Conservation (phyloP, 2,113 vertebrate genomes). For the Proteles cristata region DNA sequence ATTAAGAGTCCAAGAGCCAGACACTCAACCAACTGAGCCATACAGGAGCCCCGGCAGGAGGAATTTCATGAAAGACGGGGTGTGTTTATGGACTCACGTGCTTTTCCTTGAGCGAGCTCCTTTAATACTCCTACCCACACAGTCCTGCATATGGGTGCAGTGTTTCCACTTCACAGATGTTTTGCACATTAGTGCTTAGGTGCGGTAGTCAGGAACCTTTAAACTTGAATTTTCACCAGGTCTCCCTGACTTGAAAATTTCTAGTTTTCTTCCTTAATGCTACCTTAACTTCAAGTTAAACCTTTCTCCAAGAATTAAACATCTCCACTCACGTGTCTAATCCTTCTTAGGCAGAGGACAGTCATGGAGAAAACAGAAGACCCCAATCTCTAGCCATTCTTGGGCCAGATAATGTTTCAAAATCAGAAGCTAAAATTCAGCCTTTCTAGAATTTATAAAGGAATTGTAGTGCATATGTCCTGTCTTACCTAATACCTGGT, state of each 20-base stretch:
- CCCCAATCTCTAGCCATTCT: not conserved
- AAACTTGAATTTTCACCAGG: not conserved
- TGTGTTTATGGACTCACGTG: no score
- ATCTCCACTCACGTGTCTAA: not conserved
- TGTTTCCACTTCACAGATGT: not conserved
- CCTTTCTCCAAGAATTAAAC: not conserved
- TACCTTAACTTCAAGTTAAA: not conserved
- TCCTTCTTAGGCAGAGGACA: not conserved
- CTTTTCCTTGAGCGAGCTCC: not conserved
- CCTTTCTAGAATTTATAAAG: not conserved
- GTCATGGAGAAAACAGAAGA: not conserved
- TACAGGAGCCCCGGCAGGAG: not conserved
- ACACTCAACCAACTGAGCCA: no score
- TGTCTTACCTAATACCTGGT: not conserved
- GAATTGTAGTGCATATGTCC: not conserved
- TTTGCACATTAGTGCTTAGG: not conserved
- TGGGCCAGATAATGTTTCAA: not conserved
- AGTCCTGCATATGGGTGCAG: rapidly evolving
- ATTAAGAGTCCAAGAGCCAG: no score
- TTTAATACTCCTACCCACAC: no score
- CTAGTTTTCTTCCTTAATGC: not conserved
- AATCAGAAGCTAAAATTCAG: not conserved
- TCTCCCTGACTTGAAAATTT: not conserved
- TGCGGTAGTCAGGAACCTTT: not conserved
- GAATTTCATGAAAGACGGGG: not conserved